Base-by-base conservation (phyloP, 2,888 invertebrate genomes). In the Torymus auratus region DNA sequence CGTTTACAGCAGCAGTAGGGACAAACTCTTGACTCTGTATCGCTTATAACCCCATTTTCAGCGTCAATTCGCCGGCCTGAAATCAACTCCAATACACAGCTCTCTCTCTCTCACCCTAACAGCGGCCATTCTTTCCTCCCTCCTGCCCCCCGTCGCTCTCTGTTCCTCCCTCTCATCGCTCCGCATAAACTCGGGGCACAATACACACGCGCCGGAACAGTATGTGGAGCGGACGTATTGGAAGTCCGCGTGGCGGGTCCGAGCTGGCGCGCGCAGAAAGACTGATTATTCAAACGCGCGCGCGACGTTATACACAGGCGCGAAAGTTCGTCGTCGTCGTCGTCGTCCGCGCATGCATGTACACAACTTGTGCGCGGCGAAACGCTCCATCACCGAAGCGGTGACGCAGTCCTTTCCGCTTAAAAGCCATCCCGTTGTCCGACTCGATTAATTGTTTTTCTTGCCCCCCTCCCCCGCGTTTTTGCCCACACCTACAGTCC, bases 361-460 rank as follows among this genome's bases (percentile, higher is more conserved):
- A 41, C 7, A 41, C 41, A 41, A 41, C 41, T 41, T 41, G 64
- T 13, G 15, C 28, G 64, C 50, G n/a, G 50, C 20, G 58, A 69
- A 75, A 75, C 71, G 73, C 74, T 78, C 70, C 65, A 74, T 73
- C 74, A 71, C 20, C 53, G 61, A 3, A 20, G 61, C 17, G 53
- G 20, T 75, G 74, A 80, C 75, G 64, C 28, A 15, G 69, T 62
- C 20, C 64, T 62, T 74, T 74, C 14, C 23, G 56, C 74, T 67
- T 65, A 56, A 64, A 69, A 74, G 65, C 80, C 65, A 56, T 28
- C 28, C 28, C 58, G 56, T 56, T 74, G 67, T 55, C 62, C 67
- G 23, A 55, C 62, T 81, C 81, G 70, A 74, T 81, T 78, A 81
- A 81, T 81, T 78, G 81, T 81, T 81, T 78, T 78, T 65, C 73